These are phyloP conservation scores for Epinotia demarniana DNA, from an alignment of 2,888 invertebrate species.

Conservation along the genomic window DNA sequence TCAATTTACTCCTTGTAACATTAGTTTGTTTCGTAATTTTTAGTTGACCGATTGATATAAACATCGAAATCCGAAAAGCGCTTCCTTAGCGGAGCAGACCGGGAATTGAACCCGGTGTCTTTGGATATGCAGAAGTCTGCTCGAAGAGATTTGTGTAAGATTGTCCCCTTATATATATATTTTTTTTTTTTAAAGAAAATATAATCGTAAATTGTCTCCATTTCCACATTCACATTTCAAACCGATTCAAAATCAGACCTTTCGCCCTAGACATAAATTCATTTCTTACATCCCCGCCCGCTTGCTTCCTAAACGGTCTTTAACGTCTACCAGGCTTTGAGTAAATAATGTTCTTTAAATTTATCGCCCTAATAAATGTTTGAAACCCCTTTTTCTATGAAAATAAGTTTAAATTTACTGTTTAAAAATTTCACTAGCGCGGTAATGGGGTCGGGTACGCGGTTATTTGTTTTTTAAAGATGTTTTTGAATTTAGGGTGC, in stretches of 20 bases:
- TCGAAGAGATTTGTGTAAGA: too few relatives aligned
- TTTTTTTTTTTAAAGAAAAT: too few relatives aligned
- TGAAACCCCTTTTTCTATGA: slow-evolving; percentile 78
- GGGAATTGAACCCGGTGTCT: too few relatives aligned
- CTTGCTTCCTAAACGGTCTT: slow-evolving; percentile 79
- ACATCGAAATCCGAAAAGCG: too few relatives aligned
- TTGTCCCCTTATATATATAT: too few relatives aligned
- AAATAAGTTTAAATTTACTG: slow-evolving; percentile 80
- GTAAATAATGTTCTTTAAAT: slow-evolving; percentile 83
- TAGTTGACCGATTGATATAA: too few relatives aligned
- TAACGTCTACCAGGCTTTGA: slow-evolving; percentile 81
- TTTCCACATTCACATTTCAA: not conserved
- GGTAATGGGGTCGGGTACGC: not conserved
- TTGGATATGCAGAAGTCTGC: too few relatives aligned
- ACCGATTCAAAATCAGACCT: slow-evolving; percentile 32
- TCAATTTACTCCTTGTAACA: too few relatives aligned
- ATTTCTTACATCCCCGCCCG: slow-evolving; percentile 70
- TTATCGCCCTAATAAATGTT: slow-evolving; percentile 82
- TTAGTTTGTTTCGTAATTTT: too few relatives aligned
- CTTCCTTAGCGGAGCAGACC: too few relatives aligned
- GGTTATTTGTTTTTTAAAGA: slow-evolving; percentile 1
- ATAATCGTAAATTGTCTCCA: not conserved
- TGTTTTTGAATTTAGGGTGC: not conserved
- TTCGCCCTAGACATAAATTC: slow-evolving; percentile 70
- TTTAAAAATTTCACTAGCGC: slow-evolving; percentile 56